These are phyloP conservation scores for Clanis bilineata DNA, from an alignment of 2,888 invertebrate species.

Conservation along the genomic window DNA sequence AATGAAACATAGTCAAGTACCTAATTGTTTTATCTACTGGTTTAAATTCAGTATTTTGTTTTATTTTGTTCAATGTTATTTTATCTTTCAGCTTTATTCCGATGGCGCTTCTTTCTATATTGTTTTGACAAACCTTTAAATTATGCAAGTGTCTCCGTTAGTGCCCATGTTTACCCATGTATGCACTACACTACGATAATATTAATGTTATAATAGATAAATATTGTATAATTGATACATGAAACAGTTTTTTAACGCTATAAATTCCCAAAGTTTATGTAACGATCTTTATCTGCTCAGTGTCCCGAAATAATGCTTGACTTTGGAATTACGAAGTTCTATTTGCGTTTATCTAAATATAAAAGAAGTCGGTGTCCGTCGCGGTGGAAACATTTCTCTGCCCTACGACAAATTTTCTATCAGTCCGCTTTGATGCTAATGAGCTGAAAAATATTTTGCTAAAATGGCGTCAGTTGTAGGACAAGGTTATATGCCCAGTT, in stretches of 20 bases:
- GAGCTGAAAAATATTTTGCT: neutral
- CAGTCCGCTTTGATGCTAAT: neutral
- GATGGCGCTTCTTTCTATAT: no score
- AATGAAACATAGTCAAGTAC: no score
- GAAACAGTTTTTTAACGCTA: neutral
- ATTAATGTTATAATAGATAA: neutral
- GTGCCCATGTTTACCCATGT: no score
- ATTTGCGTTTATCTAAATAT: constrained; percentile 40
- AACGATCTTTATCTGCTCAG: constrained; percentile 44
- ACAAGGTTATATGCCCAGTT: neutral
- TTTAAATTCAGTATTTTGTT: no score
- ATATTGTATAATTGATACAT: neutral
- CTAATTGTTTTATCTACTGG: no score
- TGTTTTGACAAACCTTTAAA: no score
- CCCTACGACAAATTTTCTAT: constrained; percentile 18
- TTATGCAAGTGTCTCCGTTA: no score
- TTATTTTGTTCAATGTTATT: no score
- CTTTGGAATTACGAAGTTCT: constrained; percentile 49
- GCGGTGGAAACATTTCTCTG: constrained; percentile 22
- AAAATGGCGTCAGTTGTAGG: neutral
- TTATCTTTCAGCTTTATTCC: no score
- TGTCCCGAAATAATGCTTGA: constrained; percentile 55
- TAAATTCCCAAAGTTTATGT: constrained; percentile 26
- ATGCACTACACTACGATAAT: neutral
- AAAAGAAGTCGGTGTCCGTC: constrained; percentile 27